Conservation (phyloP, 1,140 invertebrate genomes). For the Pseudomyrmex gracilis region DNA sequence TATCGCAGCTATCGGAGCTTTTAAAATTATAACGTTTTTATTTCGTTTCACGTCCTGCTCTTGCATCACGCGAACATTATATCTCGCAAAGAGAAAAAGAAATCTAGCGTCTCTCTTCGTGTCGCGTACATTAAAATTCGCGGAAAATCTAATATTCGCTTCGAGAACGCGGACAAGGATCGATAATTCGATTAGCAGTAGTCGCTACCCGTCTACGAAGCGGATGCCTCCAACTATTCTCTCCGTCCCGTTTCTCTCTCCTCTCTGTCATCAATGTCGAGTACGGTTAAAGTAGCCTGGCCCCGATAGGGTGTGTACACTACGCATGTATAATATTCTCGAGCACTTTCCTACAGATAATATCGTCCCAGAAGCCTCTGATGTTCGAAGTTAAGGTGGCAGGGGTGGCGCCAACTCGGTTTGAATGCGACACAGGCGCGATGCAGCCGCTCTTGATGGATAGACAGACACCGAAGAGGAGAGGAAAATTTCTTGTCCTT, state of each 20-base stretch:
- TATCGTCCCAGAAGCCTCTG: conserved; percentile 72
- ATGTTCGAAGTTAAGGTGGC: conserved; percentile 76
- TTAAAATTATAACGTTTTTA: conserved; percentile 26
- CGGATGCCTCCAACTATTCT: conserved; percentile 46
- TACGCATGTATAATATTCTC: conserved; percentile 76
- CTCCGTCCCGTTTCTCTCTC: conserved; percentile 30
- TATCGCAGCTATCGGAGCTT: not conserved
- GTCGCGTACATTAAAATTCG: conserved; percentile 68
- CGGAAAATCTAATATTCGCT: conserved; percentile 73
- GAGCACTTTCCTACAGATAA: conserved; percentile 78
- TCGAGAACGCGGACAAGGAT: conserved; percentile 68
- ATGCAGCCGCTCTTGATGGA: conserved; percentile 45
- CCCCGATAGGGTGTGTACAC: conserved; percentile 63
- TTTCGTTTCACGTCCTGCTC: conserved; percentile 7
- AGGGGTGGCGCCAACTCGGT: conserved; percentile 44
- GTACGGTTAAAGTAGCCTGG: conserved; percentile 71
- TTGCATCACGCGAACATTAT: not conserved
- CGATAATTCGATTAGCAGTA: conserved; percentile 80
- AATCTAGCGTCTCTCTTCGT: conserved; percentile 52
- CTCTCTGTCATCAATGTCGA: conserved; percentile 55
- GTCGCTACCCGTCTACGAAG: conserved; percentile 67
- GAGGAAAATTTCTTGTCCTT: conserved; percentile 28
- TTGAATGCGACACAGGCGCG: conserved; percentile 55
- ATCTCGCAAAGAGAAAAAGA: conserved; percentile 58
- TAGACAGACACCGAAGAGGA: conserved; percentile 40